These are phyloP conservation scores for Sprattus sprattus DNA, from an alignment of 2,113 vertebrate species.

Conservation along the genomic window DNA sequence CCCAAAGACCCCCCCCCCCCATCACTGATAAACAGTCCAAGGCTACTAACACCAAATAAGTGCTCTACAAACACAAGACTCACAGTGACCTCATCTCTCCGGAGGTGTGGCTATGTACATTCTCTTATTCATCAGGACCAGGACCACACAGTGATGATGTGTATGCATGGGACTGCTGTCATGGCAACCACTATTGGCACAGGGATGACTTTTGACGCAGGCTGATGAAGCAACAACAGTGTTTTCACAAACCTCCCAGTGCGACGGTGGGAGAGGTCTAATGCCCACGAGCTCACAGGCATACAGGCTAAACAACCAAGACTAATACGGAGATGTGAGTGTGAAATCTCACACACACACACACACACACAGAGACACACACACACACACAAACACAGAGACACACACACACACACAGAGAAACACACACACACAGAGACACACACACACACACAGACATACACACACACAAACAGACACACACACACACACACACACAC, in stretches of 20 bases:
- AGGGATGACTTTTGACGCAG: not conserved
- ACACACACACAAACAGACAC: too few relatives aligned
- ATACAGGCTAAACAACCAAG: not conserved
- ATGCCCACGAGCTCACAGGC: not conserved
- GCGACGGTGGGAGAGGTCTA: not conserved
- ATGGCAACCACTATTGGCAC: conserved; percentile 47
- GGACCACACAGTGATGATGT: conserved; percentile 46
- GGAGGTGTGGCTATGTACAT: not conserved
- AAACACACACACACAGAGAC: too few relatives aligned
- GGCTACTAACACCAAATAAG: not conserved
- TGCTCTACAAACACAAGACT: conserved; percentile 3
- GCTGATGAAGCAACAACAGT: not conserved
- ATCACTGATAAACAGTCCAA: not conserved
- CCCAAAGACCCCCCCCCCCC: not conserved
- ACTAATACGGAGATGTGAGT: not conserved
- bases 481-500: too few relatives aligned
- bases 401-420: too few relatives aligned
- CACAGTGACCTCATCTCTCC: not conserved
- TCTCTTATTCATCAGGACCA: conserved; percentile 41
- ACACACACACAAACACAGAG: too few relatives aligned
- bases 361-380: too few relatives aligned
- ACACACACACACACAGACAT: too few relatives aligned
- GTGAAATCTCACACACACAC: too few relatives aligned
- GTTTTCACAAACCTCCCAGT: not conserved
- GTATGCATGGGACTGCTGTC: conserved; percentile 41